Percentiles rank a stretch among this genome's conserved stretches.
Conservation (phyloP, 2,113 vertebrate genomes). For the Hippocampus abdominalis region DNA sequence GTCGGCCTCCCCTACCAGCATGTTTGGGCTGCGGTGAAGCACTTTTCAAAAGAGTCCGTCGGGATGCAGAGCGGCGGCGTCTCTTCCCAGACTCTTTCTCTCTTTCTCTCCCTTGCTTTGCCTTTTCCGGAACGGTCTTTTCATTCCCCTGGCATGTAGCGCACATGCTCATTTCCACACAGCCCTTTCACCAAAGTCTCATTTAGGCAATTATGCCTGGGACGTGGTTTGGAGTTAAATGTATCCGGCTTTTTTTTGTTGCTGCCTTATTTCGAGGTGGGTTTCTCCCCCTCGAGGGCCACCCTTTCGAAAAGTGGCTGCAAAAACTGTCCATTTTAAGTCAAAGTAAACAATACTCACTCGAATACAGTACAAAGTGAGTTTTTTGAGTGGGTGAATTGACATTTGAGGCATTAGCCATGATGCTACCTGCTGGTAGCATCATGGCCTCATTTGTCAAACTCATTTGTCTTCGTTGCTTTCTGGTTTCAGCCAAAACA, state of each 20-base stretch:
- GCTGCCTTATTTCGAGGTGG: neutral
- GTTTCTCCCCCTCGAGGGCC: slow-evolving; percentile 21
- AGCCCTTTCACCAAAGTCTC: slow-evolving; percentile 46
- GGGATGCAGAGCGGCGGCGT: slow-evolving; percentile 31
- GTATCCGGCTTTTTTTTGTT: slow-evolving; percentile 30
- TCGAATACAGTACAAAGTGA: no score
- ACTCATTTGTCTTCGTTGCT: no score
- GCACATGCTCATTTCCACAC: slow-evolving; percentile 37
- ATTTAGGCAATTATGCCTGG: slow-evolving; percentile 60
- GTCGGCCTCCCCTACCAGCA: slow-evolving; percentile 59
- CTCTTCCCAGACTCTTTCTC: slow-evolving; percentile 52
- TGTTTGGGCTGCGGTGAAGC: slow-evolving; percentile 51
- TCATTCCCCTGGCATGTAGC: slow-evolving; percentile 40
- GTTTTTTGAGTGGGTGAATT: no score
- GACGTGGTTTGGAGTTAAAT: slow-evolving; percentile 54
- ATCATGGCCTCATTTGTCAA: no score
- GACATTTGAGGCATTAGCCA: no score
- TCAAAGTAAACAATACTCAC: no score
- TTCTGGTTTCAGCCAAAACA: no score
- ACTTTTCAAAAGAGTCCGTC: slow-evolving; percentile 45
- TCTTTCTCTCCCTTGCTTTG: slow-evolving; percentile 41
- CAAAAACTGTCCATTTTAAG: neutral
- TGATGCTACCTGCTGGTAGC: no score
- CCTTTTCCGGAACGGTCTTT: slow-evolving; percentile 37
- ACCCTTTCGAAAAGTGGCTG: slow-evolving; percentile 18